phyloP scores from a whole-genome alignment of 1,140 invertebrate genomes.

The Cydia splendana region DNA sequence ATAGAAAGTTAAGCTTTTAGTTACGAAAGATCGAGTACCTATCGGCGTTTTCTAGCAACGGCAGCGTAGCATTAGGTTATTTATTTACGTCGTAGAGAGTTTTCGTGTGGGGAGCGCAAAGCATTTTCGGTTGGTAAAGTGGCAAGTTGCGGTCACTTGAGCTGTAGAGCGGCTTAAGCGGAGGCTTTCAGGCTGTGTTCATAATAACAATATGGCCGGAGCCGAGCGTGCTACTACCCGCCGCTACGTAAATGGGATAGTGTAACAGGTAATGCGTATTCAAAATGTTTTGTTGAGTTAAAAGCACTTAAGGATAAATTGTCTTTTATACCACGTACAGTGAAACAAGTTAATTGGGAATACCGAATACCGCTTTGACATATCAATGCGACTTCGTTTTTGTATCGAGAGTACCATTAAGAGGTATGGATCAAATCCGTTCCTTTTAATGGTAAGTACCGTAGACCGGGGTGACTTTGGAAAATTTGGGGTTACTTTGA shows the following conservation, averaged over 20 bases:
- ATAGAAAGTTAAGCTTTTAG: slow-evolving; percentile 22
- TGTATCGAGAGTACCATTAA: neutral
- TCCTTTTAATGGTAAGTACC: no score
- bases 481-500: no score
- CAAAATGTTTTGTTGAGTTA: slow-evolving; percentile 13
- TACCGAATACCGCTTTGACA: neutral
- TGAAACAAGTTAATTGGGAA: slow-evolving; percentile 6
- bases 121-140: slow-evolving; percentile 29
- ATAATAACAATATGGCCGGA: slow-evolving; percentile 10
- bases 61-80: neutral
- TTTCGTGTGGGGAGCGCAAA: slow-evolving; percentile 27
- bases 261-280: slow-evolving; percentile 32
- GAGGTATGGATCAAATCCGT: no score
- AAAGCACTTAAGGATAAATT: slow-evolving; percentile 3
- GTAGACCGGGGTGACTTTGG: no score
- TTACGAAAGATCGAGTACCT: slow-evolving; percentile 16
- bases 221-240: neutral
- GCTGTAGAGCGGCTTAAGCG: slow-evolving; percentile 29
- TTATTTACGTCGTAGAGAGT: slow-evolving; percentile 27
- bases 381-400: neutral
- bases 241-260: slow-evolving; percentile 2
- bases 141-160: slow-evolving; percentile 28
- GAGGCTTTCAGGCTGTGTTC: slow-evolving; percentile 19
- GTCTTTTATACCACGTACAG: slow-evolving; percentile 1
- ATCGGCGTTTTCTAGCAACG: neutral